Percentiles rank a stretch among this genome's conserved stretches.
Conservation (phyloP, 2,797 vertebrate genomes). For the Eurystomus glaucurus region DNA sequence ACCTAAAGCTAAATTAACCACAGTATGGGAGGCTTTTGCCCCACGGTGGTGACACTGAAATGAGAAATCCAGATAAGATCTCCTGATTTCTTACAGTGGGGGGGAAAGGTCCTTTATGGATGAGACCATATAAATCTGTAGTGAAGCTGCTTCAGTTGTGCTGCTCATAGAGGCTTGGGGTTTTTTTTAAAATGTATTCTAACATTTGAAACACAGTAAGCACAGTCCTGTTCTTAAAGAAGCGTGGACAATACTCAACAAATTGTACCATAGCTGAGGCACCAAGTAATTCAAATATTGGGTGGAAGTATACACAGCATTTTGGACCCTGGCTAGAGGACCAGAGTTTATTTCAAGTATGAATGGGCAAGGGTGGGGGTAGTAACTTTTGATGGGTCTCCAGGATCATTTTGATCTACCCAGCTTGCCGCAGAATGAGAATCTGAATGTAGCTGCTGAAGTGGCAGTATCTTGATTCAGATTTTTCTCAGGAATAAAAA, state of each 20-base stretch:
- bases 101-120: not conserved
- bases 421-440: not conserved
- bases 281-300: not conserved
- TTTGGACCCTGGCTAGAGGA: not conserved
- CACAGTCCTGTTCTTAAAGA: not conserved
- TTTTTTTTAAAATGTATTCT: not conserved
- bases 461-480: not conserved
- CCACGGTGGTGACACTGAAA: not conserved
- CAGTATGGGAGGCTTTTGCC: not conserved
- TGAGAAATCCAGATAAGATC: not conserved
- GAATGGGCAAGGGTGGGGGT: not conserved
- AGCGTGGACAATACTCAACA: not conserved
- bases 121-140: not conserved
- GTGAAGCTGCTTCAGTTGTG: not conserved
- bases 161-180: not conserved
- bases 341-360: not conserved
- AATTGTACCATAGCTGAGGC: not conserved
- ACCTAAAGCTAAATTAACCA: not conserved
- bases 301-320: not conserved
- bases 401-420: not conserved
- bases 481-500: constrained; percentile 9
- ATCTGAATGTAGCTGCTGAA: not conserved
- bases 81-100: not conserved
- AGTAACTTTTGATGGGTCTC: not conserved
- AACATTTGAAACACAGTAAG: not conserved